Evolutionary conservation across 2,113 vertebrate species (phyloP), one percentile per base, ranked within the genome.

Genomic region (Microtus pennsylvanicus): DNA sequence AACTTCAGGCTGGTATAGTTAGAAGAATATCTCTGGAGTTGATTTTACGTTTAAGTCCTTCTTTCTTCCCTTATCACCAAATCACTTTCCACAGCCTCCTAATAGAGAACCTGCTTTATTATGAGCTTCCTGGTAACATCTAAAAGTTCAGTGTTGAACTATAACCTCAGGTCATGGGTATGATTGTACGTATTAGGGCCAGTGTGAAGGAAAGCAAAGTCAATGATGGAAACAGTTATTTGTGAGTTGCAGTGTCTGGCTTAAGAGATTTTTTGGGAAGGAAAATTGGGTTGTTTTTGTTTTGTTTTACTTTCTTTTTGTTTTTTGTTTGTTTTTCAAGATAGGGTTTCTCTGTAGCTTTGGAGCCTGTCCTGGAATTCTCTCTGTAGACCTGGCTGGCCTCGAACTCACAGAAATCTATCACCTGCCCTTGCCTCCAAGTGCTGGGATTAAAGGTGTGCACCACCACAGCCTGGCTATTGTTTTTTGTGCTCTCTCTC

Each of bases 261-360:
- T 87, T 93, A 83, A 86, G 50, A 13, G 35, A 65, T 90, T 92
- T 91, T 94, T 85, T 74, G 45, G 52, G 92, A 67, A 90, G 69
- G 33, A 3, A 65, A 88, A 61, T 61, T 33, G 26, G 2, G 28
- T 67, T 26, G 69, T 38, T 22, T 65, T 63, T 85, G 35, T 11
- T 11, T 50, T 19, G 55, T 58, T 58, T 45, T 45, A 45, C 45
- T 45, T 45, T 45, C 45, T 45, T 45, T 45, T 45, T 45, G 45
- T 45, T 45, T 45, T 45, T 45, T 45, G 45, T 45, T 45, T 45
- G 45, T 45, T 45, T 45, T 45, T 45, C 45, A 4, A 17, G 16
- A 55, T 17, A 55, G 55, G 55, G 55, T 55, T 55, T 55, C 55
- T 19, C 55, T 55, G 55, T 55, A 17, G 55, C 55, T 55, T 55